A percentile compares a stretch with the other conserved stretches of the same genome.
These are phyloP conservation scores for Dolichomitus sp. DNA, from an alignment of 2,888 invertebrate species.

Conservation along the genomic window DNA sequence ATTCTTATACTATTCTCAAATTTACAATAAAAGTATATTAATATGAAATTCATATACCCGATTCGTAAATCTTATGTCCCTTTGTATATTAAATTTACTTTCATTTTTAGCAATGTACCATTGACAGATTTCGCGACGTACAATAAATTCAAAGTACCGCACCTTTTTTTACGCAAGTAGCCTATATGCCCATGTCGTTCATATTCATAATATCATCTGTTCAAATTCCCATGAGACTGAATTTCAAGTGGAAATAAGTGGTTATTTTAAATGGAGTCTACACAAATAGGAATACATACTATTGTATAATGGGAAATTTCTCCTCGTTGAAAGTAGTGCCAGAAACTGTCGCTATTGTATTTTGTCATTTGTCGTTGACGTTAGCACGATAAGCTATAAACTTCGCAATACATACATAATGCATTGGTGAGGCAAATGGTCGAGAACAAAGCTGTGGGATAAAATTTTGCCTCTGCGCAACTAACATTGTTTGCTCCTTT, in stretches of 20 bases:
- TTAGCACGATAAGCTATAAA: slow-evolving; percentile 53
- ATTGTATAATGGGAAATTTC: neutral
- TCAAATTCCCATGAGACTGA: neutral
- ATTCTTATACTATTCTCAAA: too few relatives aligned
- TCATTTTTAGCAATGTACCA: too few relatives aligned
- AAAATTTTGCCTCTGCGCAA: slow-evolving; percentile 34
- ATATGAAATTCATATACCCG: too few relatives aligned
- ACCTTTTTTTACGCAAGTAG: neutral
- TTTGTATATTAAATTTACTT: too few relatives aligned
- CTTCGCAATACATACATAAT: slow-evolving; percentile 25
- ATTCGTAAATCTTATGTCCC: neutral
- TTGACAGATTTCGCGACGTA: neutral
- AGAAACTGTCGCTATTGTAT: slow-evolving; percentile 23
- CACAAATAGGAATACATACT: neutral
- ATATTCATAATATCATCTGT: too few relatives aligned
- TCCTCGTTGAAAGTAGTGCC: neutral
- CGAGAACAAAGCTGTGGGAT: slow-evolving; percentile 49
- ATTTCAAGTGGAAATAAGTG: neutral
- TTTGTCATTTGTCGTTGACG: slow-evolving; percentile 39
- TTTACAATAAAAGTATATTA: too few relatives aligned
- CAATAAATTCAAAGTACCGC: neutral
- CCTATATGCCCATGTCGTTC: neutral
- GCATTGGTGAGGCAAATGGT: slow-evolving; percentile 51
- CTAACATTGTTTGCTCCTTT: slow-evolving; percentile 71
- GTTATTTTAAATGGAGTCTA: neutral